Evolutionary conservation across 2,888 invertebrate species (phyloP).

Genomic region (Psylliodes chrysocephalus): DNA sequence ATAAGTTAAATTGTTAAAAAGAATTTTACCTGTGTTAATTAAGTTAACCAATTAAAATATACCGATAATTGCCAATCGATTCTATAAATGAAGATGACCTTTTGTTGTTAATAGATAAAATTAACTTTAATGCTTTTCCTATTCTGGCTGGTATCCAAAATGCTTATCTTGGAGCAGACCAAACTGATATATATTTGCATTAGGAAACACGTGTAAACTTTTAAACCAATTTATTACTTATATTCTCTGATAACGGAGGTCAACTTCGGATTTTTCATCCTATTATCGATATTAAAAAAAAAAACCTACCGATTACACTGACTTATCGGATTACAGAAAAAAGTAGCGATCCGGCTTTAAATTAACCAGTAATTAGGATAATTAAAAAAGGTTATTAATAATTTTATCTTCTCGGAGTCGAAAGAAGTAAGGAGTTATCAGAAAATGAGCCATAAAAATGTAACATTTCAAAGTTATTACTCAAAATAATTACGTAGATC

Average conservation of each 20-base stretch:
- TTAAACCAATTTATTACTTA: slow-evolving; percentile 28
- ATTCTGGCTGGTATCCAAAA: slow-evolving; percentile 27
- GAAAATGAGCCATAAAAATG: slow-evolving; percentile 4
- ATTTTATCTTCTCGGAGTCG: slow-evolving; percentile 3
- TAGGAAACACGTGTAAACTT: slow-evolving; percentile 29
- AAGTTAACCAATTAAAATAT: slow-evolving; percentile 11
- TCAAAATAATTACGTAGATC: slow-evolving; percentile 12
- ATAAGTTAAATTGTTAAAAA: slow-evolving; percentile 1
- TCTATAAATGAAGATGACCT: not conserved
- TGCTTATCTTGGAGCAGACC: slow-evolving; percentile 19
- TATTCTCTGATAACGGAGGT: slow-evolving; percentile 33
- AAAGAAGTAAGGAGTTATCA: not conserved
- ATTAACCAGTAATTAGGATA: slow-evolving; percentile 24
- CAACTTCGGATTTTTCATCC: slow-evolving; percentile 29
- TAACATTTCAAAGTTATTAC: slow-evolving; percentile 3
- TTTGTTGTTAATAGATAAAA: slow-evolving; percentile 11
- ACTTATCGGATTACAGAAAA: slow-evolving; percentile 26
- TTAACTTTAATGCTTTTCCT: slow-evolving; percentile 16
- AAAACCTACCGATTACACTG: slow-evolving; percentile 23
- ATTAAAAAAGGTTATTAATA: slow-evolving; percentile 13
- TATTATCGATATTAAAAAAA: slow-evolving; percentile 29
- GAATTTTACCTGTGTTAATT: slow-evolving; percentile 2
- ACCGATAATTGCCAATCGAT: slow-evolving; percentile 11
- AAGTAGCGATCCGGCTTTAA: slow-evolving; percentile 14
- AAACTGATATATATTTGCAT: slow-evolving; percentile 28